phyloP scores from a whole-genome alignment of 2,113 vertebrate species.

The Argyrosomus japonicus region DNA sequence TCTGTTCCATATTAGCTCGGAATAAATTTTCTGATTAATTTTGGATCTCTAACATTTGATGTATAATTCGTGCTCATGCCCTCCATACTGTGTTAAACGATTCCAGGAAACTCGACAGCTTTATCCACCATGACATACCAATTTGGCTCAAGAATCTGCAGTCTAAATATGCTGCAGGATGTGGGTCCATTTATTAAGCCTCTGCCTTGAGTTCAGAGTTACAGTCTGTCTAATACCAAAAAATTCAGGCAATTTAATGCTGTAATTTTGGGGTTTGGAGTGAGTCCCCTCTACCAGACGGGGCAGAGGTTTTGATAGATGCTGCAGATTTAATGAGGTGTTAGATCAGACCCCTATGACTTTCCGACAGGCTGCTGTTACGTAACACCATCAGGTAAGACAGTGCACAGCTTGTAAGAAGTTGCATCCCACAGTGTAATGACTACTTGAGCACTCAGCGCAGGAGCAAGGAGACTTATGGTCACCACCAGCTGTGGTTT shows the following conservation, averaged over 20 bases:
- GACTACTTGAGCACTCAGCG: constrained; percentile 42
- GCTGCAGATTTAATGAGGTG: constrained; percentile 63
- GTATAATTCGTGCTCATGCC: constrained; percentile 60
- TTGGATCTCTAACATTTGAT: constrained; percentile 41
- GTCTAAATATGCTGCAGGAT: constrained; percentile 65
- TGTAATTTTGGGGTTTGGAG: constrained; percentile 70
- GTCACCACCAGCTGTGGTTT: constrained; percentile 62
- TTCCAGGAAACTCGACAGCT: constrained; percentile 59
- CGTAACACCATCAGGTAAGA: constrained; percentile 64
- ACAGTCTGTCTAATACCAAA: constrained; percentile 66
- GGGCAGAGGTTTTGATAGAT: constrained; percentile 52
- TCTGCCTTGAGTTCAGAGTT: constrained; percentile 59
- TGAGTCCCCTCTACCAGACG: constrained; percentile 28
- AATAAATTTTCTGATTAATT: constrained; percentile 46
- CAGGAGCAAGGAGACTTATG: constrained; percentile 47
- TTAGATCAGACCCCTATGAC: constrained; percentile 48
- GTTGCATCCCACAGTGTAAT: constrained; percentile 57
- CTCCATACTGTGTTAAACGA: constrained; percentile 23
- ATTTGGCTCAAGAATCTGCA: constrained; percentile 65
- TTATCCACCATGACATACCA: constrained; percentile 66
- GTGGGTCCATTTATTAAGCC: constrained; percentile 65
- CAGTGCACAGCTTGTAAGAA: constrained; percentile 45
- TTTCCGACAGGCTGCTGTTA: constrained; percentile 52
- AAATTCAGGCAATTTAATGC: constrained; percentile 54
- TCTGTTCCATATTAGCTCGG: constrained; percentile 16